Conservation (phyloP, 2,113 vertebrate species). For the Ahaetulla prasina region DNA sequence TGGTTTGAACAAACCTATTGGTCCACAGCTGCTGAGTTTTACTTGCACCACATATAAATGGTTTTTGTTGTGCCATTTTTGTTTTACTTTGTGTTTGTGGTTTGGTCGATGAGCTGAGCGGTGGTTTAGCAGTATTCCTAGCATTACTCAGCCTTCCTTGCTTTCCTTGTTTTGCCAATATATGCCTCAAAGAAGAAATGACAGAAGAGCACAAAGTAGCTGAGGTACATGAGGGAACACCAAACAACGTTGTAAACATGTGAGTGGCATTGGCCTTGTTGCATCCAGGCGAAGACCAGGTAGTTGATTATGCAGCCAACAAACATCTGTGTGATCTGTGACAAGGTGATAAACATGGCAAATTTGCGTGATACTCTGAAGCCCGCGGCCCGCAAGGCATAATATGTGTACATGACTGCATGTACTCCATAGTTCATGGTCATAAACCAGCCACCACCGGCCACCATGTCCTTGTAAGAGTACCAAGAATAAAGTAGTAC, state of each 20-base stretch:
- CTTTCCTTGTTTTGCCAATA: constrained; percentile 80
- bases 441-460: constrained; percentile 99
- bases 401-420: constrained; percentile 99
- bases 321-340: constrained; percentile 98
- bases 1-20: constrained; percentile 67
- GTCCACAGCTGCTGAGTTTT: constrained; percentile 73
- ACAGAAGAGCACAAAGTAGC: constrained; percentile 98
- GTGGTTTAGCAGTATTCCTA: constrained; percentile 61
- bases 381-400: constrained; percentile 89
- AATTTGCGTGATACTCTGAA: constrained; percentile 94
- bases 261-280: constrained; percentile 93
- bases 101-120: constrained; percentile 79
- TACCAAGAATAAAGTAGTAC: constrained; percentile 99
- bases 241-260: constrained; percentile 97
- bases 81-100: constrained; percentile 58
- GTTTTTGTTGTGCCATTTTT: constrained; percentile 79
- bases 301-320: constrained; percentile 96
- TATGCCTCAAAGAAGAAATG: constrained; percentile 99
- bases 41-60: constrained; percentile 70
- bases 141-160: constrained; percentile 66
- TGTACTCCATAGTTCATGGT: constrained; percentile 99
- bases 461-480: constrained; percentile 99
- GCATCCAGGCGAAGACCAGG: constrained; percentile 98
- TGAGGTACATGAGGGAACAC: constrained; percentile 99
- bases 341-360: constrained; percentile 98